Evolutionary conservation across 2,113 vertebrate species (phyloP), one percentile per base, ranked within the genome.

Genomic region (Oreotrochilus melanogaster): DNA sequence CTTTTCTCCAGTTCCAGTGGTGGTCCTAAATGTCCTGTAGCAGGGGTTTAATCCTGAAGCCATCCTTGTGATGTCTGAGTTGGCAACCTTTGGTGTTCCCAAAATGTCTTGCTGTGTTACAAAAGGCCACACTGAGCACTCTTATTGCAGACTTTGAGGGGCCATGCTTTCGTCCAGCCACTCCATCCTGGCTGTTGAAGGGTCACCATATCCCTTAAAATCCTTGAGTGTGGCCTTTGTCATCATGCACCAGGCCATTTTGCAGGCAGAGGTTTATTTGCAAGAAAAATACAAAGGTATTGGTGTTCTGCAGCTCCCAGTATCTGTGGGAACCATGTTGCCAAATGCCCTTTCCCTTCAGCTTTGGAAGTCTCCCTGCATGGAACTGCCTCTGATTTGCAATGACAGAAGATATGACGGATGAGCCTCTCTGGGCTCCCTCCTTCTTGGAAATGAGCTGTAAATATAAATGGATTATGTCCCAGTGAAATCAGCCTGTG

Each of bases 321-420:
- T 70, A 43, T 43, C 19, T 57, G 30, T 62, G 47, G 4, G 11
- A 92, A 5, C 9, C 3, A 1, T 1, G 2, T 50, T 89, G 35
- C n/a, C 75, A 79, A 83, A 43, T 1, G 1, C 25, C 42, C 11
- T 82, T 9, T 82, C 31, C 37, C 37, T 86, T 79, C 2, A 2
- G 14, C 24, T 3, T 1, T 25, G 33, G 10, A 61, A 72, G 3
- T 60, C 11, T 60, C 43, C 31, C 3, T 2, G 43, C 3, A 0
- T 19, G 47, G 45, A 23, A 0, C 25, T 78, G 35, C 8, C 35
- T 89, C 70, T 78, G 51, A 58, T 91, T 86, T 89, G 10, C 33
- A 35, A 0, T 14, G 69, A 57, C 1, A 8, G 19, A 69, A 19
- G 5, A 39, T 71, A 61, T 47, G 45, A 64, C 2, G 4, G 71